Conservation (phyloP, 2,113 vertebrate genomes). For the Urocolius indicus region DNA sequence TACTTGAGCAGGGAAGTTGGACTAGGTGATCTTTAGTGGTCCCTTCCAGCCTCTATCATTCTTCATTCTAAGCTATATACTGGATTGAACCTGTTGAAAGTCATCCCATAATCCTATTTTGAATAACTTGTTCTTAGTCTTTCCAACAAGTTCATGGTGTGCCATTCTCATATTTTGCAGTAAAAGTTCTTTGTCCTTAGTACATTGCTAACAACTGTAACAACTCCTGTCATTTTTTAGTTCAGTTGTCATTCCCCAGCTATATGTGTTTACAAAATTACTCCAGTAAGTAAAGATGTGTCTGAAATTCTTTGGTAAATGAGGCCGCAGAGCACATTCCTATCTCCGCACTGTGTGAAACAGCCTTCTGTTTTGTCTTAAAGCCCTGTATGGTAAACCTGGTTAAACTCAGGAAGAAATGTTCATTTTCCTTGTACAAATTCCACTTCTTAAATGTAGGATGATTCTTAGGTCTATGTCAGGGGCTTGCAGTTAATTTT, state of each 20-base stretch:
- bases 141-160: not conserved
- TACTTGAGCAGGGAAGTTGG: too few relatives aligned
- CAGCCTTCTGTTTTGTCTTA: not conserved
- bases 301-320: not conserved
- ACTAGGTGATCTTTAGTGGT: too few relatives aligned
- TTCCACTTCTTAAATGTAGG: not conserved
- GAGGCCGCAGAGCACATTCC: not conserved
- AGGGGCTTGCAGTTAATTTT: not conserved
- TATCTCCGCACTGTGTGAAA: not conserved
- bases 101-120: not conserved
- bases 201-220: not conserved
- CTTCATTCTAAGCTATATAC: not conserved
- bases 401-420: not conserved
- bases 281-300: not conserved
- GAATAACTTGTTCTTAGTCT: not conserved
- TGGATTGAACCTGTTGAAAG: not conserved
- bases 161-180: not conserved
- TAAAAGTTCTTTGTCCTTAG: not conserved
- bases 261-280: not conserved
- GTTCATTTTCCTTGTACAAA: not conserved
- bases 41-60: too few relatives aligned
- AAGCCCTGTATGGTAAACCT: not conserved
- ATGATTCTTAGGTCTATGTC: not conserved
- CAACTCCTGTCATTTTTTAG: not conserved
- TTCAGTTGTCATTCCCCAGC: not conserved